A percentile compares a stretch with the other conserved stretches of the same genome.
Conservation (phyloP, 2,797 vertebrate species). For the Malacoraja senta region DNA sequence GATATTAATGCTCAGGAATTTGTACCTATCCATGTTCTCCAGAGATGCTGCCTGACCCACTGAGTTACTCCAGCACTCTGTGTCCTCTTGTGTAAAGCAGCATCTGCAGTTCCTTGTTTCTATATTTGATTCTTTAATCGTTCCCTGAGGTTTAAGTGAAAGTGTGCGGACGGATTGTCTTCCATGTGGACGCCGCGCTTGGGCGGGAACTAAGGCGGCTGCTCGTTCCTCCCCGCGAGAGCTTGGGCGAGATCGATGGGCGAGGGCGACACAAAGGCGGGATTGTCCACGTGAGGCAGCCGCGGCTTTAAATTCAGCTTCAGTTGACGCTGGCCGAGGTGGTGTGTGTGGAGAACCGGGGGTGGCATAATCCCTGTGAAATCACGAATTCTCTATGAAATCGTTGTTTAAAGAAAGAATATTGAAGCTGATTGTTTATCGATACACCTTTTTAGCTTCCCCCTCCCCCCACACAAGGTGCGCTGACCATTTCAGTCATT, state of each 20-base stretch:
- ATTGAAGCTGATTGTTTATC: constrained; percentile 11
- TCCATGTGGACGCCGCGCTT: too few relatives aligned
- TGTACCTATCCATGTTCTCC: too few relatives aligned
- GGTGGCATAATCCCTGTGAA: neutral
- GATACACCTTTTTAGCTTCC: neutral
- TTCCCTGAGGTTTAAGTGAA: neutral
- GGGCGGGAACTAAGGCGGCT: neutral
- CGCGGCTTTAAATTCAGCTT: neutral
- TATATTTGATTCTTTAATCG: too few relatives aligned
- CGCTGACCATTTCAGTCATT: neutral
- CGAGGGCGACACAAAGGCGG: constrained; percentile 24
- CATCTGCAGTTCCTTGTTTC: too few relatives aligned
- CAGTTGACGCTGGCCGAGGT: neutral
- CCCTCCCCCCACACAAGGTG: neutral
- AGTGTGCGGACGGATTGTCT: too few relatives aligned
- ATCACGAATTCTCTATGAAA: constrained; percentile 1
- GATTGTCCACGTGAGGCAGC: constrained; percentile 12
- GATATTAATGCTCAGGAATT: too few relatives aligned
- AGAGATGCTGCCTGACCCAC: neutral
- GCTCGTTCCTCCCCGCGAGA: neutral
- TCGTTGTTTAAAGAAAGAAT: neutral
- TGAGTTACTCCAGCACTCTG: too few relatives aligned
- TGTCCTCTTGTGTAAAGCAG: too few relatives aligned
- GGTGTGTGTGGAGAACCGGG: neutral
- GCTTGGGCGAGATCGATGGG: neutral